Conservation (phyloP, 2,797 vertebrate species). For the Leptatherina wallacei region DNA sequence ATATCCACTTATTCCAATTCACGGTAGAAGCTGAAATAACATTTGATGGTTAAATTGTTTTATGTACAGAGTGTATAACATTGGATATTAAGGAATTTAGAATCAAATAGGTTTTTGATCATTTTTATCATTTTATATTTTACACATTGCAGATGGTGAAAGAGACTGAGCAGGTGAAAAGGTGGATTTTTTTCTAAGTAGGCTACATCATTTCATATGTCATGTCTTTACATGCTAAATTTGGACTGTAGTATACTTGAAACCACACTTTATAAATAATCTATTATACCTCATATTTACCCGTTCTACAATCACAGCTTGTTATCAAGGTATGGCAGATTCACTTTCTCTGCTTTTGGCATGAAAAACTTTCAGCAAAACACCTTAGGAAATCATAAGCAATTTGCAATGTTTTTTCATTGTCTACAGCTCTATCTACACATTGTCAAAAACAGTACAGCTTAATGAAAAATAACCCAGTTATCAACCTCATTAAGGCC, state of each 20-base stretch:
- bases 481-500: constrained; percentile 67
- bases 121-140: too few relatives aligned
- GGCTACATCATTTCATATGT: too few relatives aligned
- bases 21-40: too few relatives aligned
- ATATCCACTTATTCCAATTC: too few relatives aligned
- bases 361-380: constrained; percentile 28
- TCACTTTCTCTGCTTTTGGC: constrained; percentile 10
- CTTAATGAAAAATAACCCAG: constrained; percentile 74
- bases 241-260: background rate
- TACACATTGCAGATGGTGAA: too few relatives aligned
- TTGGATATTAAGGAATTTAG: too few relatives aligned
- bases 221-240: background rate
- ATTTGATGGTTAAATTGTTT: too few relatives aligned
- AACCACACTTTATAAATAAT: constrained; percentile 1
- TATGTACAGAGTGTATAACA: too few relatives aligned
- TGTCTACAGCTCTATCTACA: constrained; percentile 59
- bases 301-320: background rate
- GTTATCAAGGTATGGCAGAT: constrained; percentile 43
- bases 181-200: too few relatives aligned
- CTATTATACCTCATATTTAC: constrained; percentile 1
- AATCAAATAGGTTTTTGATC: too few relatives aligned
- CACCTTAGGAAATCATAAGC: constrained; percentile 39
- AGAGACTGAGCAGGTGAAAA: too few relatives aligned
- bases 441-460: constrained; percentile 65
- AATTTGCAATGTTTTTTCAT: constrained; percentile 42